Percentiles rank a stretch among this genome's conserved stretches.
Evolutionary conservation across 2,888 invertebrate genomes (phyloP).

Genomic region (Drosophila quinaria): DNA sequence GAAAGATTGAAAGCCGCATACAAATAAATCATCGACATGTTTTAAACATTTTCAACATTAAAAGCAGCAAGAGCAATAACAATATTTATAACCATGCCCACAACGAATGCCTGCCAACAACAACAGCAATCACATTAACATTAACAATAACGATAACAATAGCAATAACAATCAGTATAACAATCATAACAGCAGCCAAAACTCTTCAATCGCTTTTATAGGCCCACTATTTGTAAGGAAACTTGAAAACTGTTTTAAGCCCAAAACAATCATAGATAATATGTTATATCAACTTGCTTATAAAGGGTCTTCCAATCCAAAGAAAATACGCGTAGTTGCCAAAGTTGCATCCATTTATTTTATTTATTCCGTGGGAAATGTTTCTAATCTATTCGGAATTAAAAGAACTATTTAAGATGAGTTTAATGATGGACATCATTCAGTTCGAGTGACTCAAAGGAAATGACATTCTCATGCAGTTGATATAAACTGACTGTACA

Average conservation of each 20-base stretch:
- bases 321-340: background rate
- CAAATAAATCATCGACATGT: conserved; percentile 63
- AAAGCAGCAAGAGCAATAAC: conserved; percentile 21
- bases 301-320: conserved; percentile 20
- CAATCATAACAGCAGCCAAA: conserved; percentile 36
- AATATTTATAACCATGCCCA: conserved; percentile 26
- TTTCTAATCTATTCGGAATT: background rate
- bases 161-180: conserved; percentile 15
- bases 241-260: conserved; percentile 14
- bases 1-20: conserved; percentile 28
- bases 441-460: background rate
- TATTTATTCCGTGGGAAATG: conserved; percentile 4
- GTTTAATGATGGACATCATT: conserved; percentile 13
- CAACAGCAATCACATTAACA: conserved; percentile 21
- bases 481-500: background rate
- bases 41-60: conserved; percentile 44
- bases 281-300: background rate
- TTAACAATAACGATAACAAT: conserved; percentile 18
- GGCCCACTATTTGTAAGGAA: conserved; percentile 54
- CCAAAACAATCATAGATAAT: conserved; percentile 3
- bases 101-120: conserved; percentile 18
- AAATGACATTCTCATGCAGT: conserved; percentile 10
- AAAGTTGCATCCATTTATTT: background rate
- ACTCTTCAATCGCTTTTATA: conserved; percentile 40
- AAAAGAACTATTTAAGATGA: conserved; percentile 11